Evolutionary conservation across 2,113 vertebrate genomes (phyloP).

Genomic region (Urocitellus parryii): DNA sequence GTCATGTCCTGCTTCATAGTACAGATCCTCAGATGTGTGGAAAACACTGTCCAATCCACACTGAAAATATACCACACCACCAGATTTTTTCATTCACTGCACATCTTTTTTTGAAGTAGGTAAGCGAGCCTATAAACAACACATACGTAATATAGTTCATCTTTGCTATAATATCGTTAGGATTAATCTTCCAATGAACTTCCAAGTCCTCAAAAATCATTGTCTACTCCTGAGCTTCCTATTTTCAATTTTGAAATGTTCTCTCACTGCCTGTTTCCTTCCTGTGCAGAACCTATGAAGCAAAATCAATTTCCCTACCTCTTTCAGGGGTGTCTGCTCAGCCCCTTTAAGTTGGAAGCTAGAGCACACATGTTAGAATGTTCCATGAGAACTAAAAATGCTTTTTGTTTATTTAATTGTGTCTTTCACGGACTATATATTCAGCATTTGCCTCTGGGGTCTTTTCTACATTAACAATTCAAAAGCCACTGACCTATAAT

Average conservation of each 20-base stretch:
- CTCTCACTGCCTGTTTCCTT: conserved; percentile 12
- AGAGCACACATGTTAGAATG: background rate
- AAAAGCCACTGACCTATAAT: conserved; percentile 79
- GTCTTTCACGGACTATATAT: conserved; percentile 67
- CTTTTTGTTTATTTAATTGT: conserved; percentile 82
- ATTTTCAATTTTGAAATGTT: conserved; percentile 48
- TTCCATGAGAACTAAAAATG: conserved; percentile 68
- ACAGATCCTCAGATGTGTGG: background rate
- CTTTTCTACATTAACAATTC: conserved; percentile 74
- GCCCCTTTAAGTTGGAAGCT: conserved; percentile 28
- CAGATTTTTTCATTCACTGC: background rate
- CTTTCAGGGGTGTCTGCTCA: conserved; percentile 8
- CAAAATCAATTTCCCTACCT: background rate
- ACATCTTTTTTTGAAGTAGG: background rate
- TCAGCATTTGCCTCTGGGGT: conserved; percentile 71
- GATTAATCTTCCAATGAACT: background rate
- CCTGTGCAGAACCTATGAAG: conserved; percentile 17
- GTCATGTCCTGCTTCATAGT: background rate
- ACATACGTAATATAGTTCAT: background rate
- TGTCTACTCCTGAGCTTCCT: background rate
- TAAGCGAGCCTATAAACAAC: background rate
- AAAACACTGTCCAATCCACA: background rate
- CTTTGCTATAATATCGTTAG: background rate
- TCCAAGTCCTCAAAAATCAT: background rate
- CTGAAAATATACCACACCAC: background rate